Evolutionary conservation across 2,797 vertebrate genomes (phyloP), one percentile per base, ranked within the genome.

Genomic region (Ptychadena robeensis): DNA sequence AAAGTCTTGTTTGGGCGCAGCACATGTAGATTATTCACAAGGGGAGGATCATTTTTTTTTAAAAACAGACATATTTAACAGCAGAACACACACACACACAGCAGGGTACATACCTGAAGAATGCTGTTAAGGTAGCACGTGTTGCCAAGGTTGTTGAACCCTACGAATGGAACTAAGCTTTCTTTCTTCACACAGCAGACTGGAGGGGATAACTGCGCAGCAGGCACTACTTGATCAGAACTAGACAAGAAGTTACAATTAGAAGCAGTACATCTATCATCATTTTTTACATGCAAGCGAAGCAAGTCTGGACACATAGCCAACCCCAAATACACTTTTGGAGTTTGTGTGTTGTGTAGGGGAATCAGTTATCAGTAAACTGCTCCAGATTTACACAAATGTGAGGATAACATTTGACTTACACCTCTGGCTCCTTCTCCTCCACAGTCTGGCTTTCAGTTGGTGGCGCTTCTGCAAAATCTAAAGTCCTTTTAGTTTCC

Each of bases 101-200:
- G 53, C 53, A 27, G 0, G 0, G 2, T 22, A 2, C 40, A 89
- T 90, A 97, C 97, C 96, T 99, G 97, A 88, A 99, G 94, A 71
- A 99, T 89, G n/a, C 97, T 99, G 92, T 99, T 99, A 83, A 99
- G 92, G 88, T 99, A 99, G 87, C 98, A 99, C 71, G 97, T 99
- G 91, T 99, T 99, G 69, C 98, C 97, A 30, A 99, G 92, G 85
- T 99, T 99, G 90, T 96, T 98, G 88, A 99, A 86, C 9, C 97
- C 98, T 86, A 98, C 96, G 86, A 99, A 99, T 3, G 98, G 98
- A 84, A 97, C 77, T 82, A 97, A 80, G 80, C 82, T 94, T 84
- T 97, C 97, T 67, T 86, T 95, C 86, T 95, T 98, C 83, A 96
- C 96, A 88, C 92, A 93, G 37, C 92, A 89, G 74, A 92, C 27